phyloP scores from a whole-genome alignment of 2,888 invertebrate genomes.

The Siphlonurus alternatus region DNA sequence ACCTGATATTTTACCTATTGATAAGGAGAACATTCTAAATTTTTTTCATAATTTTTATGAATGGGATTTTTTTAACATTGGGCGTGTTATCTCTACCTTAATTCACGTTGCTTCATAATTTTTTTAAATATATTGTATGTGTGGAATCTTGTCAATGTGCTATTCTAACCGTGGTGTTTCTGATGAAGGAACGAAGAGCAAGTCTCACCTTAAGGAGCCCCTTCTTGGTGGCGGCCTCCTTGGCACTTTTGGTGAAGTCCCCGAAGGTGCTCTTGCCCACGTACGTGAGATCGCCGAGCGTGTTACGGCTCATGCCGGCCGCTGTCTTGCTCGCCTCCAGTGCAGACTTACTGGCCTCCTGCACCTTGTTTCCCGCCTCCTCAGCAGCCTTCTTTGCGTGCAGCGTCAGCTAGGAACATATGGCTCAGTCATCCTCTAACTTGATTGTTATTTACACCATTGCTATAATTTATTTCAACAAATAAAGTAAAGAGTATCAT shows the following conservation, averaged over 20 bases:
- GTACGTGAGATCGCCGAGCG: slow-evolving; percentile 72
- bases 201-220: slow-evolving; percentile 60
- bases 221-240: slow-evolving; percentile 72
- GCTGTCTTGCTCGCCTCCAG: slow-evolving; percentile 76
- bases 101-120: too few relatives aligned
- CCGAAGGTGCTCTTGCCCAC: slow-evolving; percentile 81
- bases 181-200: too few relatives aligned
- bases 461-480: slow-evolving; percentile 3
- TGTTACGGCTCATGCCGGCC: slow-evolving; percentile 73
- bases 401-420: slow-evolving; percentile 50
- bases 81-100: too few relatives aligned
- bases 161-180: too few relatives aligned
- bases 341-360: slow-evolving; percentile 70
- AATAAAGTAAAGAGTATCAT: slow-evolving; percentile 1
- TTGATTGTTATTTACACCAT: not conserved
- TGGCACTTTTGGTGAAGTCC: slow-evolving; percentile 79
- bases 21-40: too few relatives aligned
- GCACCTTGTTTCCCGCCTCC: slow-evolving; percentile 61
- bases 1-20: too few relatives aligned
- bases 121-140: too few relatives aligned
- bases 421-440: not conserved
- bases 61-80: too few relatives aligned
- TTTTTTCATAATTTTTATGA: too few relatives aligned
- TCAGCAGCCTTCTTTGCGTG: slow-evolving; percentile 81
- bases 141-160: too few relatives aligned